A percentile compares a stretch with the other conserved stretches of the same genome.
Evolutionary conservation across 2,797 vertebrate species (phyloP).

Genomic region (Melanotaenia boesemani): DNA sequence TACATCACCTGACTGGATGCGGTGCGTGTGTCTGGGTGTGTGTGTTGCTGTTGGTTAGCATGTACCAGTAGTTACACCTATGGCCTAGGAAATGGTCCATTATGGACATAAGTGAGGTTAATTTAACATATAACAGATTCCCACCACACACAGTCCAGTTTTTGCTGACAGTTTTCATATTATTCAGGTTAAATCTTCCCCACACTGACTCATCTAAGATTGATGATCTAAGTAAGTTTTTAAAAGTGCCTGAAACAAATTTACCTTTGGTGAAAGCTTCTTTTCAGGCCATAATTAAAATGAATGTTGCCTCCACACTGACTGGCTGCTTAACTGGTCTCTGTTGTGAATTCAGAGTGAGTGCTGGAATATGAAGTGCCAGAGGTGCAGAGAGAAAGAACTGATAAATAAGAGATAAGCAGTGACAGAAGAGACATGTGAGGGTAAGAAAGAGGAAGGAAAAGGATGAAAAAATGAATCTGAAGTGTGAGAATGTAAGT

Average conservation of each 20-base stretch:
- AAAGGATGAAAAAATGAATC: conserved; percentile 52
- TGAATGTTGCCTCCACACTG: conserved; percentile 20
- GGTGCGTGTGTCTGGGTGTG: no score
- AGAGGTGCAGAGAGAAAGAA: conserved; percentile 39
- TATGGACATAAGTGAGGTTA: no score
- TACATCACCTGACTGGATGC: no score
- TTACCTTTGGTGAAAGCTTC: conserved; percentile 42
- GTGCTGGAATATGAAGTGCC: conserved; percentile 52
- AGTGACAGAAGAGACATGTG: conserved; percentile 40
- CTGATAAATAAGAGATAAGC: conserved; percentile 54
- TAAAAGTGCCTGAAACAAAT: conserved; percentile 39
- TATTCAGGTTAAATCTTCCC: conserved; percentile 27
- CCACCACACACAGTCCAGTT: neutral
- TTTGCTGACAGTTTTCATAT: conserved; percentile 23
- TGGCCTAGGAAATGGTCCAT: no score
- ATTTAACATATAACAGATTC: no score
- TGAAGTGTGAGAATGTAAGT: conserved; percentile 51
- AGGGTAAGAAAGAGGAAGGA: conserved; percentile 25
- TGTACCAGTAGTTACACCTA: no score
- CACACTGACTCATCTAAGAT: conserved; percentile 23
- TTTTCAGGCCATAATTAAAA: conserved; percentile 42
- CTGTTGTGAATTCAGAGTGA: conserved; percentile 44
- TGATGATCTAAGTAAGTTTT: conserved; percentile 35
- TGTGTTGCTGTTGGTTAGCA: no score
- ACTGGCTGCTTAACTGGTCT: conserved; percentile 7